Evolutionary conservation across 2,888 invertebrate genomes (phyloP).

Genomic region (Amorpha juglandis): DNA sequence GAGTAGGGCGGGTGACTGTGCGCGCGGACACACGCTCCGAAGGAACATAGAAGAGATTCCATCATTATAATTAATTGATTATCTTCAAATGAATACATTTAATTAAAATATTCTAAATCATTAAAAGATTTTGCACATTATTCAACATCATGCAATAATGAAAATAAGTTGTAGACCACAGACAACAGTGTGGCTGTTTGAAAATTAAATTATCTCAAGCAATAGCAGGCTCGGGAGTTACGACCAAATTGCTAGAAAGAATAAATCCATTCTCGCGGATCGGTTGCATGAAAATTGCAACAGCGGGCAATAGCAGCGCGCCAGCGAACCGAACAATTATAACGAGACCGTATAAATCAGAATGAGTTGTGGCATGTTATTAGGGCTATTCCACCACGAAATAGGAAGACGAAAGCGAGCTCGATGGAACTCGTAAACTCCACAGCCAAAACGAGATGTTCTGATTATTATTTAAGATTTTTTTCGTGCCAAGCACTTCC

Average conservation of each 20-base stretch:
- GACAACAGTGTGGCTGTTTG: constrained; percentile 45
- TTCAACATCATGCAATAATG: too few relatives aligned
- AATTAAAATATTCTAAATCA: too few relatives aligned
- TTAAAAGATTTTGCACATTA: too few relatives aligned
- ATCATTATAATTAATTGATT: not conserved
- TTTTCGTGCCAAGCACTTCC: constrained; percentile 47
- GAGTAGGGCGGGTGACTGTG: not conserved
- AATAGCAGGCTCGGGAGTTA: constrained; percentile 62
- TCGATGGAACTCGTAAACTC: constrained; percentile 68
- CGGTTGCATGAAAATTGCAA: constrained; percentile 82
- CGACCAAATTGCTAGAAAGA: constrained; percentile 77
- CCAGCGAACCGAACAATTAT: constrained; percentile 82
- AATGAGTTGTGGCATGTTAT: constrained; percentile 84
- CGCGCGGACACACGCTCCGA: constrained; percentile 8
- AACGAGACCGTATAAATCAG: constrained; percentile 84
- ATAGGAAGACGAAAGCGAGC: constrained; percentile 71
- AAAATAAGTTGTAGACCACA: too few relatives aligned
- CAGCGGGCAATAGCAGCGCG: constrained; percentile 74
- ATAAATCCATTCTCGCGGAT: constrained; percentile 77
- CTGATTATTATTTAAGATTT: constrained; percentile 55
- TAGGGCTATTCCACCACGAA: constrained; percentile 77
- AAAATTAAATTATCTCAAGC: constrained; percentile 68
- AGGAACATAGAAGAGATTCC: not conserved
- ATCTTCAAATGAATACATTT: not conserved
- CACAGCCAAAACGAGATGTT: constrained; percentile 50